Base-by-base conservation (phyloP, 2,113 vertebrate species). In the Mustela lutreola region DNA sequence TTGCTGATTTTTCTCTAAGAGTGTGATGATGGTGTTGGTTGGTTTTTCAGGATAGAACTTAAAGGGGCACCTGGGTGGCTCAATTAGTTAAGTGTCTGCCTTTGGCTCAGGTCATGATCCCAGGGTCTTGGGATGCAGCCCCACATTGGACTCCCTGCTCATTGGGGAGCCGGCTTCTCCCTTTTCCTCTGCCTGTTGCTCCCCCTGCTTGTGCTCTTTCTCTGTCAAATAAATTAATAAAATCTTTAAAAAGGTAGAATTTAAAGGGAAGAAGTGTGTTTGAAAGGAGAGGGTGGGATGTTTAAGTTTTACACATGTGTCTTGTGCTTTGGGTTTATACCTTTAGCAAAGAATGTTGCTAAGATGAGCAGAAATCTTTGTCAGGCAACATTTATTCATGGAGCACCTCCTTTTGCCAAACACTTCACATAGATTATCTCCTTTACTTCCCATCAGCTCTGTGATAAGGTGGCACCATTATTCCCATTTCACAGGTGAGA, bases 401-500 rank as follows among this genome's bases (percentile, higher is more conserved):
- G 62, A 87, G 31, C 1, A 2, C 62, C 11, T 91, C 7, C 65
- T 53, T 85, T 91, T 81, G 22, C 8, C 15, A 12, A 48, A 16
- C 60, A 58, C 45, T 63, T 67, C 60, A 42, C 7, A 45, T 24
- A 28, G 24, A 75, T 75, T 63, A 31, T 71, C 24, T 88, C 67
- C 75, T 88, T 94, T 88, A 83, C 67, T 81, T 95, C 21, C 58
- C 63, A 11, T 60, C 80, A 80, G 48, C 26, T n/a, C 18, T 70
- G 19, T 80, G 71, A 7, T 36, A 65, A 86, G 18, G 4, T 95
- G 56, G 67, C n/a, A 19, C 21, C 48, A 26, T 70, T 63, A 62
- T 93, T 45, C 31, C 28, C 56, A 42, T 90, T 92, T 93, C 89
- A 89, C 63, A 90, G 71, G 33, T 86, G 73, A 90, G 70, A 91